These are phyloP conservation scores for Schizopygopsis pylzovi DNA, from an alignment of 2,797 vertebrate species.

Conservation along the genomic window DNA sequence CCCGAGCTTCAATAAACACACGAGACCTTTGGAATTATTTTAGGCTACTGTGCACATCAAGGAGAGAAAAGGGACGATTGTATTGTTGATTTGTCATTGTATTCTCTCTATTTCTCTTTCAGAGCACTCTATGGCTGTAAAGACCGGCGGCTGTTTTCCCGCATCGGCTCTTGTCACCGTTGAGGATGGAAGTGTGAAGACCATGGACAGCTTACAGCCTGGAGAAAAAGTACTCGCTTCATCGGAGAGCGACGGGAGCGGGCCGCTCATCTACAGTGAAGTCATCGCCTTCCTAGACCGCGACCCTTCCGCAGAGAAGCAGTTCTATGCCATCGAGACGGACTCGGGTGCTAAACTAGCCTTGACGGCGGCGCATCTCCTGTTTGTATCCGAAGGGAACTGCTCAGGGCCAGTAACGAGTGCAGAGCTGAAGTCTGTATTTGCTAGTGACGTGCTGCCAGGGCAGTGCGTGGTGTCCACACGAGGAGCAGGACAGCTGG, in stretches of 20 bases:
- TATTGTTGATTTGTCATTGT: background rate
- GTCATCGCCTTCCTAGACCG: constrained; percentile 91
- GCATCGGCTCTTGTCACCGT: constrained; percentile 82
- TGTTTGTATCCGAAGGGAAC: constrained; percentile 84
- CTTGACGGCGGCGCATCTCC: constrained; percentile 90
- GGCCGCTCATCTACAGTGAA: constrained; percentile 86
- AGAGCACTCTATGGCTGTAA: constrained; percentile 98
- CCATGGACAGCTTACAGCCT: constrained; percentile 82
- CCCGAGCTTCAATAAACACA: background rate
- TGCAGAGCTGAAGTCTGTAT: constrained; percentile 78
- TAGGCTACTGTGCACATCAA: constrained; percentile 1
- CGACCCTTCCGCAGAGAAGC: constrained; percentile 74
- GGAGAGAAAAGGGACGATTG: background rate
- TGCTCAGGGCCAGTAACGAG: constrained; percentile 63
- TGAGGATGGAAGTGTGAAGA: constrained; percentile 80
- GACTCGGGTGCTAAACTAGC: constrained; percentile 80
- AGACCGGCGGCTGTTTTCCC: constrained; percentile 96
- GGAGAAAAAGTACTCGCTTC: constrained; percentile 90
- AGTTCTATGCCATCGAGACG: constrained; percentile 86
- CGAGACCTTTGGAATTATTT: constrained; percentile 1
- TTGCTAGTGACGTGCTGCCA: constrained; percentile 85
- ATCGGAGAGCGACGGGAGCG: constrained; percentile 76
- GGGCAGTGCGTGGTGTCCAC: constrained; percentile 88
- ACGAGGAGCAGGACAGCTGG: constrained; percentile 67
- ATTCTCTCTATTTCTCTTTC: constrained; percentile 55